Base-by-base conservation (phyloP, 1,140 invertebrate species). In the Vollenhovia emeryi region DNA sequence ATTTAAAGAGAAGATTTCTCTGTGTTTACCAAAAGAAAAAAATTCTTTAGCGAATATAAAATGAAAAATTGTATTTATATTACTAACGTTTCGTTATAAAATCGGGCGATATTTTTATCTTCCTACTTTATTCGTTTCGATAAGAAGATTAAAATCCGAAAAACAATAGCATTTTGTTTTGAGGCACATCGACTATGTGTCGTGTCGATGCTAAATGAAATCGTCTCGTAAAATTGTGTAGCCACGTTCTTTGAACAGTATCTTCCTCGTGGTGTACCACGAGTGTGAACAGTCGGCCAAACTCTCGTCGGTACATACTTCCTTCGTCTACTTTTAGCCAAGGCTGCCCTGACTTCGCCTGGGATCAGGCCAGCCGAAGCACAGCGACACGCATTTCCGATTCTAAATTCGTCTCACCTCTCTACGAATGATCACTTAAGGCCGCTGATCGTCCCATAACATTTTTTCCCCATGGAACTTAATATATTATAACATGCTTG, bases 301-400 rank as follows among this genome's bases (percentile, higher is more conserved):
- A 43, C 48, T 57, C 36, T 15, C 30, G 15, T 74, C 73, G 62
- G 69, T 75, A 87, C 78, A 76, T 83, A 89, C 85, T 89, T 87
- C 86, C 87, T 87, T 88, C 84, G 90, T 94, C 93, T 94, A 95
- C 93, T 94, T 94, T 95, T 95, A 95, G 94, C 94, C 94, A 93
- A 94, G 91, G 93, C 90, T 90, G 79, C 80, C 66, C 74, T 68
- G 40, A 73, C 78, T 84, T 89, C 80, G 87, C 91, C 86, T 91
- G 87, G 90, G 87, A 82, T 52, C 66, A 30, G 85, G 87, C 87
- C 88, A 91, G 75, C 86, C 64, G 89, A 87, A 87, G 48, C 82
- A 73, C 78, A 85, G 84, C 92, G 90, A 93, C 92, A 93, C 93
- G 94, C 90, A 94, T 94, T 94, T 93, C 91, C 93, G 90, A 95